Conservation (phyloP, 2,797 vertebrate genomes). For the Tragelaphus eurycerus region DNA sequence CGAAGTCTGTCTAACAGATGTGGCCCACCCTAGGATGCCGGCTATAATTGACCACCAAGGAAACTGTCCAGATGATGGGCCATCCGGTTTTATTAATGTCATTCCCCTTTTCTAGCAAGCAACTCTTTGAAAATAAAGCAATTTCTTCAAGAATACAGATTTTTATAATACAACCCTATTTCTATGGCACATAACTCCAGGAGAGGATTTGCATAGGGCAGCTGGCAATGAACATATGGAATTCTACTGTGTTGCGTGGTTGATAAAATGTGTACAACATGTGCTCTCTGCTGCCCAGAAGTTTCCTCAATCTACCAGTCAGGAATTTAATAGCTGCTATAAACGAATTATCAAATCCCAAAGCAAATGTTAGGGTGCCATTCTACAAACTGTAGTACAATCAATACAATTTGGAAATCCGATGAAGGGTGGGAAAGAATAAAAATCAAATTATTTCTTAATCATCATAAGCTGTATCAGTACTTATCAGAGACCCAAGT, state of each 20-base stretch:
- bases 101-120: background rate
- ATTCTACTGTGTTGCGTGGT: background rate
- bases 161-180: background rate
- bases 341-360: background rate
- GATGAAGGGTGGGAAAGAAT: background rate
- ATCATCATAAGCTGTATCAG: background rate
- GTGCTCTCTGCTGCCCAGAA: background rate
- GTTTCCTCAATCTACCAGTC: background rate
- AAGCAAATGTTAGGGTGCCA: background rate
- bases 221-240: background rate
- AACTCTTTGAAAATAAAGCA: background rate
- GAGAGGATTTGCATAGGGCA: background rate
- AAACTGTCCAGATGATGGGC: background rate
- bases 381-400: background rate
- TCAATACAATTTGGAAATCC: background rate
- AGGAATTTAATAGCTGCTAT: background rate
- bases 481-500: background rate
- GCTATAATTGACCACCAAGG: background rate
- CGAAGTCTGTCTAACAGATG: slow-evolving; percentile 15
- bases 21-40: background rate
- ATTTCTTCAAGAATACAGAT: background rate
- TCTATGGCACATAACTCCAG: background rate
- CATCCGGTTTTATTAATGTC: background rate
- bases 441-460: background rate
- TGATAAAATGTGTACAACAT: background rate